Evolutionary conservation across 2,888 invertebrate species (phyloP).

Genomic region (Drosophila sordidapex): DNA sequence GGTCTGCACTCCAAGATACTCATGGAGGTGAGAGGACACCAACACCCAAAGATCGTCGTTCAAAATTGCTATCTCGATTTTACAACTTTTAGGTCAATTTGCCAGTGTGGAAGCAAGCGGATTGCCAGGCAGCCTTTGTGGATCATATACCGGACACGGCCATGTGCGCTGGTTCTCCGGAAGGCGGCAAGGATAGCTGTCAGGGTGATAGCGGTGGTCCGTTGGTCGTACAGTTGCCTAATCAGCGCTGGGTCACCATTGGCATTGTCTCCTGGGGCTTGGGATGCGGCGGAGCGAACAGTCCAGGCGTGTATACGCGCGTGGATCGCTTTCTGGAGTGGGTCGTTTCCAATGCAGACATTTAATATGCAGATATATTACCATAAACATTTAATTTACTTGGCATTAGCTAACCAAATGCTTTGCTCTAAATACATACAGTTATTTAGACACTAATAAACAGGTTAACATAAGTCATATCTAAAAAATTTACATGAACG

Average conservation of each 20-base stretch:
- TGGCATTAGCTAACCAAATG: conserved; percentile 64
- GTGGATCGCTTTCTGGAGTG: conserved; percentile 86
- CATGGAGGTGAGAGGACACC: conserved; percentile 88
- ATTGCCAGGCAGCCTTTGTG: conserved; percentile 88
- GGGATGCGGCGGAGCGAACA: conserved; percentile 90
- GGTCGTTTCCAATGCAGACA: conserved; percentile 83
- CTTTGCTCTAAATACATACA: conserved; percentile 50
- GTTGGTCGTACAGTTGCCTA: conserved; percentile 89
- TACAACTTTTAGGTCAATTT: conserved; percentile 84
- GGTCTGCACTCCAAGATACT: conserved; percentile 89
- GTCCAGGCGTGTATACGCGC: conserved; percentile 92
- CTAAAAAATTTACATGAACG: conserved; percentile 18
- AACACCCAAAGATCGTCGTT: neutral
- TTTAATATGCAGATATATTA: conserved; percentile 51
- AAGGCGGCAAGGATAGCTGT: conserved; percentile 93
- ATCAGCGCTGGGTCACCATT: conserved; percentile 91
- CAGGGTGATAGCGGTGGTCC: conserved; percentile 90
- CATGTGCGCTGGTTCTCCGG: conserved; percentile 91
- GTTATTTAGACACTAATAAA: conserved; percentile 44
- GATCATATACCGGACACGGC: conserved; percentile 89
- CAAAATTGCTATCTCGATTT: neutral
- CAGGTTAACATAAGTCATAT: conserved; percentile 19
- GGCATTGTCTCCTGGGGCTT: conserved; percentile 95
- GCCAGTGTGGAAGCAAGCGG: conserved; percentile 90
- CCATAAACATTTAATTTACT: conserved; percentile 59